phyloP scores from a whole-genome alignment of 2,888 invertebrate genomes.

The Drosophila pseudotalamancana region DNA sequence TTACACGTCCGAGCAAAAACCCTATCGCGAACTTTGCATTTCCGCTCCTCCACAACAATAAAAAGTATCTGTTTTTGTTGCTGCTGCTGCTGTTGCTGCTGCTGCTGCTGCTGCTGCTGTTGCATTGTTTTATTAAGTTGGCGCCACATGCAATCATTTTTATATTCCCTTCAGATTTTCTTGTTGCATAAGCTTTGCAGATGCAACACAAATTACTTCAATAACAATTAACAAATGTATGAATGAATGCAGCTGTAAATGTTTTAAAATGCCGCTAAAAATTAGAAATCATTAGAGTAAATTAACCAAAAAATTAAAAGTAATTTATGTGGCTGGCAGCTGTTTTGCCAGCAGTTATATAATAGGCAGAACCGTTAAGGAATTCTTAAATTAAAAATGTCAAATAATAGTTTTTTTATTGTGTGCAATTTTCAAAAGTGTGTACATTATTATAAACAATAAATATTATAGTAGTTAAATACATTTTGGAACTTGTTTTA shows the following conservation, averaged over 20 bases:
- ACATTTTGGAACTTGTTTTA: no score
- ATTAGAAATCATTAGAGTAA: conserved; percentile 28
- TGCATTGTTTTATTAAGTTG: conserved; percentile 64
- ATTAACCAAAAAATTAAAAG: conserved; percentile 26
- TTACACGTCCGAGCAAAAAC: conserved; percentile 39
- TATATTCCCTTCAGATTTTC: neutral
- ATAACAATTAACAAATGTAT: conserved; percentile 22
- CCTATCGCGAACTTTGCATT: conserved; percentile 64
- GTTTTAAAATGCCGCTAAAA: neutral
- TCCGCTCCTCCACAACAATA: conserved; percentile 49
- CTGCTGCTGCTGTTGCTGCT: conserved; percentile 1
- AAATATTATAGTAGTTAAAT: no score
- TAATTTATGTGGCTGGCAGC: conserved; percentile 2
- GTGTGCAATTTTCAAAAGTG: no score
- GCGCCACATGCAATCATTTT: conserved; percentile 46
- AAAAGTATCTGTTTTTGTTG: conserved; percentile 6
- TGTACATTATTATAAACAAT: no score
- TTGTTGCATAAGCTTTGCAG: neutral
- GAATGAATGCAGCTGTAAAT: conserved; percentile 21
- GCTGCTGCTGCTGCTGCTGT: conserved; percentile 23
- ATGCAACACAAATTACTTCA: conserved; percentile 14
- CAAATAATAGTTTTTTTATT: neutral
- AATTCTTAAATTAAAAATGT: neutral
- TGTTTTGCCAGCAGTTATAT: neutral
- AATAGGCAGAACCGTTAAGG: neutral